phyloP scores from a whole-genome alignment of 2,113 vertebrate genomes.

The Promerops cafer region DNA sequence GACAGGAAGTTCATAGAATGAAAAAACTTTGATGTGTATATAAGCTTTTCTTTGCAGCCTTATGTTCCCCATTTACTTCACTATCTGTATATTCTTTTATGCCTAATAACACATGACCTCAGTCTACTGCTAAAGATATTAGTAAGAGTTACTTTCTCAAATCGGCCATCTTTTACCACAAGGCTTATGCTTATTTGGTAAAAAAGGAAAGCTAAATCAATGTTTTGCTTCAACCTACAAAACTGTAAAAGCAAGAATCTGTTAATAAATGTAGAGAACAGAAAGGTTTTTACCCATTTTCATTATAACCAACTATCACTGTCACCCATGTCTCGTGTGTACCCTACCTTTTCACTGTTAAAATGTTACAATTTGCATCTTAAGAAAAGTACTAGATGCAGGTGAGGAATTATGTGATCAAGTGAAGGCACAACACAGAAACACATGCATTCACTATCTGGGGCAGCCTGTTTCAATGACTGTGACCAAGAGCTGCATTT shows the following conservation, averaged over 20 bases:
- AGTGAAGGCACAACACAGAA: not conserved
- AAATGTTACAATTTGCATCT: not conserved
- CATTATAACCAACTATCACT: not conserved
- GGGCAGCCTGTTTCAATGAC: not conserved
- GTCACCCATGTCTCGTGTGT: not conserved
- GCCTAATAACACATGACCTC: not conserved
- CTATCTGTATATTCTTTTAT: not conserved
- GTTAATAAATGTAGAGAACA: not conserved
- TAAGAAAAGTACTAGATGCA: not conserved
- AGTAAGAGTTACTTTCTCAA: not conserved
- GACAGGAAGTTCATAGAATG: not conserved
- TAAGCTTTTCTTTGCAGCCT: not conserved
- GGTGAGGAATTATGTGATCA: not conserved
- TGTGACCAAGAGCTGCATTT: not conserved
- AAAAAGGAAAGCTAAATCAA: not conserved
- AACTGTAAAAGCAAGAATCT: not conserved
- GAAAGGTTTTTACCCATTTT: not conserved
- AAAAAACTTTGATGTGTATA: not conserved
- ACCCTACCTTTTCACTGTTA: not conserved
- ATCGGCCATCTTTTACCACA: not conserved
- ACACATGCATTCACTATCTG: not conserved
- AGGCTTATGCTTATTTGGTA: not conserved
- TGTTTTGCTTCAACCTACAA: not conserved
- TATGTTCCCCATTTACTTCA: not conserved
- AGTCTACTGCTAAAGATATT: not conserved